These are phyloP conservation scores for Ceratosolen fusciceps DNA, from an alignment of 1,140 invertebrate genomes.

Conservation along the genomic window DNA sequence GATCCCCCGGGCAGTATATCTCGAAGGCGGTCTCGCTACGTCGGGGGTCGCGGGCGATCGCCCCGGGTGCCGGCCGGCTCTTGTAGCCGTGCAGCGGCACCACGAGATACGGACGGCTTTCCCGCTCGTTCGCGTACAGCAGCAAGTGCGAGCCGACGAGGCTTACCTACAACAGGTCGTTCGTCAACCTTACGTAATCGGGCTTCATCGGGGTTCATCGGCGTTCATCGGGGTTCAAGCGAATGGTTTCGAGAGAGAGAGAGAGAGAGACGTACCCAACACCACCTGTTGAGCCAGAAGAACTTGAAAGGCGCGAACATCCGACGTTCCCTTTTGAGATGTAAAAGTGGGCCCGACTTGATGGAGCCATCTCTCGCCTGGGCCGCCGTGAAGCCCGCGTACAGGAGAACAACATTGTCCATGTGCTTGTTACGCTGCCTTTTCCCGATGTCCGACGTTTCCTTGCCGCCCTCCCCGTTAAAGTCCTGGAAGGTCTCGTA, in stretches of 20 bases:
- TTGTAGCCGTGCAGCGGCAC: slow-evolving; percentile 60
- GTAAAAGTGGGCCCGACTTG: slow-evolving; percentile 58
- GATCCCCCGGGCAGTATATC: slow-evolving; percentile 61
- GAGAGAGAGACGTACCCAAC: slow-evolving; percentile 57
- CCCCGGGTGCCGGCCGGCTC: slow-evolving; percentile 57
- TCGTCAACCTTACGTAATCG: no score
- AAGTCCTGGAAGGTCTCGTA: slow-evolving; percentile 62
- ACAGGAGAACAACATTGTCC: slow-evolving; percentile 47
- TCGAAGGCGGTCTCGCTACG: slow-evolving; percentile 64
- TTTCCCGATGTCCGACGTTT: neutral
- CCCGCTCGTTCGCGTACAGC: slow-evolving; percentile 61
- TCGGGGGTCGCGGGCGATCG: slow-evolving; percentile 55
- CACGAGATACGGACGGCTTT: slow-evolving; percentile 56
- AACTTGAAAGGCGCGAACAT: slow-evolving; percentile 53
- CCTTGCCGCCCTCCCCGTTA: slow-evolving; percentile 34
- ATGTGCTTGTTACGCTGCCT: neutral
- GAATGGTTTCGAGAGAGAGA: no score
- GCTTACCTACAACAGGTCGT: slow-evolving; percentile 50
- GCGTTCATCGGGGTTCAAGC: no score
- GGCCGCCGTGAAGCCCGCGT: slow-evolving; percentile 55
- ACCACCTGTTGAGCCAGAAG: slow-evolving; percentile 56
- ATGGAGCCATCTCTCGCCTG: slow-evolving; percentile 54
- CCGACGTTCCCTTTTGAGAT: slow-evolving; percentile 56
- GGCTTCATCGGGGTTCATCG: no score
- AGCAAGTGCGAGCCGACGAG: slow-evolving; percentile 62